Evolutionary conservation across 2,888 invertebrate genomes (phyloP).

Genomic region (Drosophila heteroneura): DNA sequence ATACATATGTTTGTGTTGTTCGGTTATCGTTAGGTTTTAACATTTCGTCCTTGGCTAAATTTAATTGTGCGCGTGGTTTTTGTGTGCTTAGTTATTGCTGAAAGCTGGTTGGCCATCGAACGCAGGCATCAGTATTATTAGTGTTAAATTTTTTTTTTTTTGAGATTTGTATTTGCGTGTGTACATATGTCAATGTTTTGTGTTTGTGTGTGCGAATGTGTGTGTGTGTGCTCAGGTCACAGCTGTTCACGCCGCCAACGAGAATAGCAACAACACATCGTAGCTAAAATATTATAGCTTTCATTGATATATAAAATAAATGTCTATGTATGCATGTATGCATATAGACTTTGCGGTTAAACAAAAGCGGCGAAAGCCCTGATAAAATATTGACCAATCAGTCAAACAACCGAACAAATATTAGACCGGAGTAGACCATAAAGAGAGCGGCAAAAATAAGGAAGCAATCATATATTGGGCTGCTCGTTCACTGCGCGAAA

Average conservation of each 20-base stretch:
- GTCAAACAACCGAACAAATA: background rate
- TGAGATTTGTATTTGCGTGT: background rate
- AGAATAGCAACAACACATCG: background rate
- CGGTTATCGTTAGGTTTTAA: background rate
- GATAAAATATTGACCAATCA: slow-evolving; percentile 3
- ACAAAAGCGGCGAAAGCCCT: background rate
- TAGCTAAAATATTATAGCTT: background rate
- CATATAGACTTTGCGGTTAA: background rate
- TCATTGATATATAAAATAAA: background rate
- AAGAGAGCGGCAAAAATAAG: background rate
- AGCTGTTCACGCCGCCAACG: slow-evolving; percentile 26
- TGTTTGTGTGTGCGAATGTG: background rate
- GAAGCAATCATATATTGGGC: background rate
- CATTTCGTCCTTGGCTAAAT: slow-evolving; percentile 10
- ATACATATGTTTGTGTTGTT: slow-evolving; percentile 24
- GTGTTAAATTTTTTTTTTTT: slow-evolving; percentile 2
- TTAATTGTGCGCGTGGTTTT: slow-evolving; percentile 11
- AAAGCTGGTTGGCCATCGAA: slow-evolving; percentile 10
- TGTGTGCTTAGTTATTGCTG: slow-evolving; percentile 13
- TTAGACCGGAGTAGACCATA: background rate
- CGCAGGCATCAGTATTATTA: background rate
- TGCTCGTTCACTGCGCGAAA: background rate
- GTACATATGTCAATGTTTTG: background rate
- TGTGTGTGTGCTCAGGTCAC: slow-evolving; percentile 7
- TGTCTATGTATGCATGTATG: background rate